Conservation (phyloP, 2,888 invertebrate species). For the Acanthosepion esculentum region DNA sequence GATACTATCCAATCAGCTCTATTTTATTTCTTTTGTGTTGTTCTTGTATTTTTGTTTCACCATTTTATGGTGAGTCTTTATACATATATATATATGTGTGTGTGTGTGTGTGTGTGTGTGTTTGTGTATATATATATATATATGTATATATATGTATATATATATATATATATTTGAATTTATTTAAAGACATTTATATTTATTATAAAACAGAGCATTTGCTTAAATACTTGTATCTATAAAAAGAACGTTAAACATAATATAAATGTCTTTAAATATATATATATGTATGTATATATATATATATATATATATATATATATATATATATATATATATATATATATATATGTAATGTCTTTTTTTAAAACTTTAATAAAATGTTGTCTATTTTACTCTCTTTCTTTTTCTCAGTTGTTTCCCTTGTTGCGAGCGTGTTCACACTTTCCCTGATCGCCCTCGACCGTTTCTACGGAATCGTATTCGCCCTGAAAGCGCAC, state of each 20-base stretch:
- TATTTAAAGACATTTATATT: too few species aligned
- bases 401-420: slow-evolving; percentile 77
- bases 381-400: background rate
- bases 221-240: too few species aligned
- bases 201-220: too few species aligned
- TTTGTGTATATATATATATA: background rate
- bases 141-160: slow-evolving; percentile 36
- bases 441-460: slow-evolving; percentile 86
- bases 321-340: slow-evolving; percentile 25
- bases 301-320: slow-evolving; percentile 3
- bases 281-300: background rate
- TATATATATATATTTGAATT: background rate
- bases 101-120: too few species aligned
- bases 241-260: too few species aligned
- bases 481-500: slow-evolving; percentile 82
- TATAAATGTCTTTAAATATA: background rate
- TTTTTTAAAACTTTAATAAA: too few species aligned
- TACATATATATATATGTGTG: background rate
- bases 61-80: background rate
- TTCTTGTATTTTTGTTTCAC: too few species aligned
- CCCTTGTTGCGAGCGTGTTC: slow-evolving; percentile 84
- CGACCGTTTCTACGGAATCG: slow-evolving; percentile 87
- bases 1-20: too few species aligned
- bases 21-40: too few species aligned
- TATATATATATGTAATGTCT: too few species aligned